phyloP scores from a whole-genome alignment of 2,113 vertebrate species.

The Hippocampus zosterae region DNA sequence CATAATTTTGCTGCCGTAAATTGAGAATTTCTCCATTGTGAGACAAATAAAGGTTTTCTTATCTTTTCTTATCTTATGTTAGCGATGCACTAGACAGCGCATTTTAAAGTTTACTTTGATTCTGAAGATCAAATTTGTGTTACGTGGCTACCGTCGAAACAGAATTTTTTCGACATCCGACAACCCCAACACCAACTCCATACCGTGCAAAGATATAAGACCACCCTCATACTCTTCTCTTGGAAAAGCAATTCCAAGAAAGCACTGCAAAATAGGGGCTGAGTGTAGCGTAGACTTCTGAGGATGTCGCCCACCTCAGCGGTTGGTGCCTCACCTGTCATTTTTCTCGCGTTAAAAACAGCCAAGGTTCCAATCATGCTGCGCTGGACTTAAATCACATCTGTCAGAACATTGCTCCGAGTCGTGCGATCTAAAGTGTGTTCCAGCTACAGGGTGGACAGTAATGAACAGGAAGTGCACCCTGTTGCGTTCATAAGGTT shows the following conservation, averaged over 20 bases:
- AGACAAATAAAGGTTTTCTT: too few species aligned
- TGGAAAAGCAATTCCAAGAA: not conserved
- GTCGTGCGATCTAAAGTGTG: slow-evolving; percentile 9
- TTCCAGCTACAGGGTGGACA: slow-evolving; percentile 25
- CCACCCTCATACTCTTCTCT: not conserved
- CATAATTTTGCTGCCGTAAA: too few species aligned
- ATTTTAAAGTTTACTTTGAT: too few species aligned
- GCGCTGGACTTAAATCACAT: slow-evolving; percentile 18
- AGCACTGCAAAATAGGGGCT: not conserved
- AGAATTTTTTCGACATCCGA: too few species aligned
- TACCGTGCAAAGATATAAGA: too few species aligned
- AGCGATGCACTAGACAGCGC: too few species aligned
- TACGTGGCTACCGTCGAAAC: too few species aligned
- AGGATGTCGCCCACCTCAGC: not conserved
- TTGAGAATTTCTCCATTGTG: too few species aligned
- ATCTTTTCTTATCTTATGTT: too few species aligned
- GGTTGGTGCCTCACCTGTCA: not conserved
- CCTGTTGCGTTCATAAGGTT: slow-evolving; percentile 23
- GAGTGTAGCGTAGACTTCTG: not conserved
- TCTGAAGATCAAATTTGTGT: too few species aligned
- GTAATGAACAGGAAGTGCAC: slow-evolving; percentile 25
- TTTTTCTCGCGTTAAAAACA: slow-evolving; percentile 11
- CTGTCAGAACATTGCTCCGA: slow-evolving; percentile 37
- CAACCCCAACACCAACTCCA: too few species aligned
- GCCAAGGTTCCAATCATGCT: not conserved